Evolutionary conservation across 2,888 invertebrate species (phyloP), one percentile per base, ranked within the genome.

Genomic region (Limenitis camilla): DNA sequence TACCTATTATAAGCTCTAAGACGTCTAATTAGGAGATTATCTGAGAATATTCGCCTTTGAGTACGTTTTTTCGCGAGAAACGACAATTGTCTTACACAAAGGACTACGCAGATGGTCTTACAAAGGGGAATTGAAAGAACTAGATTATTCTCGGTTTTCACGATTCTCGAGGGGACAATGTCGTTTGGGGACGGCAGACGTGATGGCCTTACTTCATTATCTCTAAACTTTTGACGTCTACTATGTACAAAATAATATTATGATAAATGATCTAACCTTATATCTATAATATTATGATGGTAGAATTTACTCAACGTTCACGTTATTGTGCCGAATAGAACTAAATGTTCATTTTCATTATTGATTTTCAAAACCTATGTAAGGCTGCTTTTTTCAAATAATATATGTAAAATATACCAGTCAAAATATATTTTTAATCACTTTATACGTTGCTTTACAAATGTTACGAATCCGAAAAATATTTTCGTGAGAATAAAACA

Each of bases 31-130:
- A 64, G 59, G 60, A 60, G 51, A 58, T 51, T 53, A 39, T 43
- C 40, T 40, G 33, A 50, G 44, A 41, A 54, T 58, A 57, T 58
- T 56, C 56, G 61, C 60, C 62, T 70, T 73, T 72, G 74, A 79
- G 78, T 76, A 76, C 75, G 75, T 77, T 80, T 74, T 78, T 71
- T 69, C 69, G 67, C 68, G 62, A 66, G 66, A 69, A 71, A 72
- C 68, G 74, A 80, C 82, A 81, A 83, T 83, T 82, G 78, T 78
- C 76, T 78, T 76, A 74, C 76, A 80, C 76, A 80, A 81, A 78
- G 76, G 78, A 75, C 68, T 72, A 72, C 67, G 66, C 69, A 72
- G 73, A 77, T 76, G 71, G 74, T 74, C 72, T 74, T 72, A 73
- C 81, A 81, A 80, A 81, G 74, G 75, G 71, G 73, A 19, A 78